Evolutionary conservation across 2,797 vertebrate species (phyloP).

Genomic region (Dromococcyx pavoninus): DNA sequence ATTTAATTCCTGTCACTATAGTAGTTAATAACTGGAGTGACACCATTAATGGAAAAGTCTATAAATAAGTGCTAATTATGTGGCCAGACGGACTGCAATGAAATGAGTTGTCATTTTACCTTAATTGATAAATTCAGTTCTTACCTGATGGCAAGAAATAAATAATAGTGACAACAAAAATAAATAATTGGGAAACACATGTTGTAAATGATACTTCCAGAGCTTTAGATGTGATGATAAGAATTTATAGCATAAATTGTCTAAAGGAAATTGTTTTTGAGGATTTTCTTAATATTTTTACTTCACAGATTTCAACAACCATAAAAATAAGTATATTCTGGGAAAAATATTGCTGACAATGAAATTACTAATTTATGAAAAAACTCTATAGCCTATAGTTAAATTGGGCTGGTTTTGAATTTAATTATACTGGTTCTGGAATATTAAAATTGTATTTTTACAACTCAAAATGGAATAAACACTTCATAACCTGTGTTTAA

Average conservation of each 20-base stretch:
- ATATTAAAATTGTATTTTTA: not conserved
- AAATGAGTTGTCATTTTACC: not conserved
- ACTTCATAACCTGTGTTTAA: not conserved
- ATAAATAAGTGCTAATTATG: conserved; percentile 32
- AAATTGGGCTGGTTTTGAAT: not conserved
- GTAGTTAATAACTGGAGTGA: not conserved
- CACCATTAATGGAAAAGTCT: not conserved
- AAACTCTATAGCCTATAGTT: not conserved
- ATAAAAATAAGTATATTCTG: not conserved
- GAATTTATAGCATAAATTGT: not conserved
- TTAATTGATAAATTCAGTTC: not conserved
- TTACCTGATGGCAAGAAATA: not conserved
- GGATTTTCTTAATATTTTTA: not conserved
- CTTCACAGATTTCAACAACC: not conserved
- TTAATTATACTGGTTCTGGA: not conserved
- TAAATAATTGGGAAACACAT: not conserved
- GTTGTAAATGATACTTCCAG: not conserved
- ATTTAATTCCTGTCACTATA: not conserved
- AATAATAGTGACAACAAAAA: not conserved
- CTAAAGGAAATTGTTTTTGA: not conserved
- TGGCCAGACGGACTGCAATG: not conserved
- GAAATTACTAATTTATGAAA: not conserved
- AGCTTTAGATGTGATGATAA: not conserved
- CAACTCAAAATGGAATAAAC: not conserved
- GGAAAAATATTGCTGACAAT: not conserved